Conservation (phyloP, 2,888 invertebrate species). For the Drosophila paranaensis region DNA sequence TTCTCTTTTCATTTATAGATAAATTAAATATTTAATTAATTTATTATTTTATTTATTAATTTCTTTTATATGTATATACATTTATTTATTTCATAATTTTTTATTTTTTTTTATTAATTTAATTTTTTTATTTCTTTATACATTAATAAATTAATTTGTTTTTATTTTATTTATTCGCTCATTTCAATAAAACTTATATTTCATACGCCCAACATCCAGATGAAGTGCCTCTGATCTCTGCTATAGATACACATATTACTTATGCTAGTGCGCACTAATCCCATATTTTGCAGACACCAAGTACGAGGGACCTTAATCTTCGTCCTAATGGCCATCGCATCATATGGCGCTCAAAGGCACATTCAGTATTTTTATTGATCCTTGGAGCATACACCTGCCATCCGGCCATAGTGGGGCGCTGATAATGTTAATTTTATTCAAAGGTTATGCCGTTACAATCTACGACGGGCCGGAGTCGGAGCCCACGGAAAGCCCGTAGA, state of each 20-base stretch:
- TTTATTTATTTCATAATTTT: too few species aligned
- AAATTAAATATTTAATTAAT: too few species aligned
- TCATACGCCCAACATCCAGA: too few species aligned
- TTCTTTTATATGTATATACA: too few species aligned
- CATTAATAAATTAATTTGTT: too few species aligned
- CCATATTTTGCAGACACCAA: neutral
- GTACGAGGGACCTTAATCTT: conserved; percentile 7
- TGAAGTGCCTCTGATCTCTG: neutral
- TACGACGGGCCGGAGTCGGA: conserved; percentile 24
- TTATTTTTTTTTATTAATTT: too few species aligned
- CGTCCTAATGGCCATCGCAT: conserved; percentile 59
- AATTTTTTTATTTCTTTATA: too few species aligned
- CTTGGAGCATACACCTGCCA: conserved; percentile 57
- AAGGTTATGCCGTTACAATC: conserved; percentile 75
- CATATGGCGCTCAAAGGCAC: conserved; percentile 61
- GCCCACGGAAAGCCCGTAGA: conserved; percentile 16
- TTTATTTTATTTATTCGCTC: neutral
- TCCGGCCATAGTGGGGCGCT: conserved; percentile 36
- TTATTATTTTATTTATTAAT: too few species aligned
- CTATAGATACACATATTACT: neutral
- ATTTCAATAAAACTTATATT: neutral
- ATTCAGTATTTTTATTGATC: conserved; percentile 77
- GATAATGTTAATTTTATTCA: conserved; percentile 81
- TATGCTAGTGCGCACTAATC: conserved; percentile 4
- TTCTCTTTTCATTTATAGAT: too few species aligned